phyloP scores from a whole-genome alignment of 2,797 vertebrate genomes.

The Bovichtus diacanthus region DNA sequence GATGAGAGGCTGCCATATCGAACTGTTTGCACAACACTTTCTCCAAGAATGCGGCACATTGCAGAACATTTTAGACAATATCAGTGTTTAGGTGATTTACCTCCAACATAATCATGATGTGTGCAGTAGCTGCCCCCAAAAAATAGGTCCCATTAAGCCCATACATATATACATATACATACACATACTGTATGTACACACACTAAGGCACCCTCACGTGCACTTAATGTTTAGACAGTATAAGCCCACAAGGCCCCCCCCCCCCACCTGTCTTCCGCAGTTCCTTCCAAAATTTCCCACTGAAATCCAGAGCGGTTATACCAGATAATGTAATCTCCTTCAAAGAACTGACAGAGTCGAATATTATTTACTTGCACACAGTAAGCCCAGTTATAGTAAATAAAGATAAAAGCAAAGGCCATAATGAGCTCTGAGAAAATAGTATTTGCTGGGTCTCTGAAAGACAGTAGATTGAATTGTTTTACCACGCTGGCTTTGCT shows the following conservation, averaged over 20 bases:
- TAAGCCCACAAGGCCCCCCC: background rate
- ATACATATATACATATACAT: background rate
- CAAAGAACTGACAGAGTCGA: conserved; percentile 32
- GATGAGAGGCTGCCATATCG: conserved; percentile 59
- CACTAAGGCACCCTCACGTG: background rate
- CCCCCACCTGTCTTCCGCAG: background rate
- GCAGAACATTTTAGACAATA: conserved; percentile 54
- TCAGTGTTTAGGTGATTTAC: conserved; percentile 34
- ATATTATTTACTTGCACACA: conserved; percentile 46
- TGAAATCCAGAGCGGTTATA: background rate
- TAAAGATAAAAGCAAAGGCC: conserved; percentile 55
- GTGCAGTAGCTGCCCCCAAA: background rate
- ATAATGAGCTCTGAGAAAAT: conserved; percentile 59
- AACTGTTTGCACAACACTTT: conserved; percentile 62
- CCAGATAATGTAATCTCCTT: conserved; percentile 33
- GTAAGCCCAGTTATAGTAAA: conserved; percentile 44
- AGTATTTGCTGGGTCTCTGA: conserved; percentile 53
- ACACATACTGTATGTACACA: background rate
- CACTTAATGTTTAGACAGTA: background rate
- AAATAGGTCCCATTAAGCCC: background rate
- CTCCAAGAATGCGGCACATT: conserved; percentile 33
- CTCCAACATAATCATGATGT: background rate
- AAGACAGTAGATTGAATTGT: conserved; percentile 71
- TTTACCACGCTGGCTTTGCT: conserved; percentile 50
- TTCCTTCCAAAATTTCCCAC: background rate